Percentiles rank a stretch among this genome's conserved stretches.
phyloP scores from a whole-genome alignment of 2,113 vertebrate genomes.

The Microtus ochrogaster region DNA sequence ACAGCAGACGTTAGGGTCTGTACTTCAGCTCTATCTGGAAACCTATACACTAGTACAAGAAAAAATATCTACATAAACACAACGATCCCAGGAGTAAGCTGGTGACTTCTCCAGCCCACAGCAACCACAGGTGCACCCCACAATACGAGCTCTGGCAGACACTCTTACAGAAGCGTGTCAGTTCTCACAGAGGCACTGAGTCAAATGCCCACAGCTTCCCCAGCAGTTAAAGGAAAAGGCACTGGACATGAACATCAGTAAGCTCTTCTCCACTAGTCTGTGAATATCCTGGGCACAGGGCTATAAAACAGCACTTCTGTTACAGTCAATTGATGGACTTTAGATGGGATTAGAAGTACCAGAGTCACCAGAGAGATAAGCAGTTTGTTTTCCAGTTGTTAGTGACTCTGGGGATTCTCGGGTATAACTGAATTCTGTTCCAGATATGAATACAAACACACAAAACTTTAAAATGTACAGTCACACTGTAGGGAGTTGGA shows the following conservation, averaged over 20 bases:
- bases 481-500: neutral
- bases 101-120: neutral
- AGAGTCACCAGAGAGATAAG: neutral
- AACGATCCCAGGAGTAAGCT: constrained; percentile 34
- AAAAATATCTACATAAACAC: constrained; percentile 8
- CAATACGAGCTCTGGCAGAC: neutral
- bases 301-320: neutral
- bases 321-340: neutral
- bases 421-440: neutral
- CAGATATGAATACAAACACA: neutral
- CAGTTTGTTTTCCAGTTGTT: neutral
- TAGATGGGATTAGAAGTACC: neutral
- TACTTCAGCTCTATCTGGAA: constrained; percentile 55
- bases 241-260: neutral
- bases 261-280: neutral
- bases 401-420: neutral
- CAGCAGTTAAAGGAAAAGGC: constrained; percentile 36
- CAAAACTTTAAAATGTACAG: neutral
- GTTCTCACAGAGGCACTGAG: neutral
- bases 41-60: constrained; percentile 25
- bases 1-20: constrained; percentile 65
- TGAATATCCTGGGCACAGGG: neutral
- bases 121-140: neutral
- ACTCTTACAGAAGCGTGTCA: neutral
- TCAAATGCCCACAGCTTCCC: constrained; percentile 12